These are phyloP conservation scores for Margaritifera margaritifera DNA, from an alignment of 2,888 invertebrate species.

Conservation along the genomic window DNA sequence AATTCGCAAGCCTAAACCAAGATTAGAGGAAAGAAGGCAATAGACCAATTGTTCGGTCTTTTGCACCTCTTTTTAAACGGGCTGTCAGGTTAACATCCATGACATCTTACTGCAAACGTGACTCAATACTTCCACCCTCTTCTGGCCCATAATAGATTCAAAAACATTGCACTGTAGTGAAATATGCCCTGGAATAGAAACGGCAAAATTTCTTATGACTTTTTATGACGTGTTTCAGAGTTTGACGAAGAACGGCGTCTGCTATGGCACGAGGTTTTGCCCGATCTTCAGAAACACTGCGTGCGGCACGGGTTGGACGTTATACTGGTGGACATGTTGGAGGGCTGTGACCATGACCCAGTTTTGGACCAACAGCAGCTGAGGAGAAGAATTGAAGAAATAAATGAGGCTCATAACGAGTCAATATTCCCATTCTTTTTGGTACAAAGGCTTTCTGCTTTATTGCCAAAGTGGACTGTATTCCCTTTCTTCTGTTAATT, in stretches of 20 bases:
- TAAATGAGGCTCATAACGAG: conserved; percentile 47
- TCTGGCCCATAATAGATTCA: too few species aligned
- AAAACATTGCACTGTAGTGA: too few species aligned
- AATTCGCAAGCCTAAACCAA: too few species aligned
- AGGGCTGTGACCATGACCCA: conserved; percentile 54
- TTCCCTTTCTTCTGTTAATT: background rate
- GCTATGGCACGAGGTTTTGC: conserved; percentile 52
- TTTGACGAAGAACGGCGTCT: conserved; percentile 41
- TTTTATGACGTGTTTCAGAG: conserved; percentile 23
- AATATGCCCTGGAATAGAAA: too few species aligned
- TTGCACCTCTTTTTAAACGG: too few species aligned
- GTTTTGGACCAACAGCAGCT: conserved; percentile 45
- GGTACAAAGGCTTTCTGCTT: conserved; percentile 26
- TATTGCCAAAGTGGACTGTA: background rate
- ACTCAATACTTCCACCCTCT: too few species aligned
- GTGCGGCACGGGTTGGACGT: conserved; percentile 57
- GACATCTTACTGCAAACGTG: too few species aligned
- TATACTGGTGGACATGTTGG: conserved; percentile 60
- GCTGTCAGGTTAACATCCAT: too few species aligned
- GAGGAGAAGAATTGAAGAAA: conserved; percentile 47
- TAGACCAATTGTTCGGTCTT: too few species aligned
- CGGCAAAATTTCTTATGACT: too few species aligned
- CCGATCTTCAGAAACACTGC: conserved; percentile 55
- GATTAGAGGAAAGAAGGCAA: too few species aligned
- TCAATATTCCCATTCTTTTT: conserved; percentile 63